These are phyloP conservation scores for Ectropis crepuscularia DNA, from an alignment of 2,888 invertebrate genomes.

Conservation along the genomic window DNA sequence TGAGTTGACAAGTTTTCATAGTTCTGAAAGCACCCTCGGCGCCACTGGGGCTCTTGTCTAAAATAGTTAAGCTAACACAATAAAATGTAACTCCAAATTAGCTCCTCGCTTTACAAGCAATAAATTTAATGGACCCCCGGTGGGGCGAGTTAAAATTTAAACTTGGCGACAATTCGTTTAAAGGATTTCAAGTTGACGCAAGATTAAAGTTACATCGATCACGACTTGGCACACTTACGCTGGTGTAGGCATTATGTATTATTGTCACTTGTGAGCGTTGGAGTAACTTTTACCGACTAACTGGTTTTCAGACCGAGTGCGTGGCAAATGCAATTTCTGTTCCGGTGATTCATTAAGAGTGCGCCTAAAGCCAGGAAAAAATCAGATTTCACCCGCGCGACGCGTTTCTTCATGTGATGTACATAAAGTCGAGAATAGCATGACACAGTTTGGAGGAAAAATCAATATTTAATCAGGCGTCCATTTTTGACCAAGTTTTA, in stretches of 20 bases:
- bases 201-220: slow-evolving; percentile 48
- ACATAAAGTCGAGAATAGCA: no score
- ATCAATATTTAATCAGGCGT: no score
- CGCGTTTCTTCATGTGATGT: no score
- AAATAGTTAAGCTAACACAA: slow-evolving; percentile 80
- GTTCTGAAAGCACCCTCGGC: slow-evolving; percentile 60
- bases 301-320: no score
- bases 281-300: no score
- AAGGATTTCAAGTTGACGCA: slow-evolving; percentile 46
- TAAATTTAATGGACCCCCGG: slow-evolving; percentile 78
- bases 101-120: slow-evolving; percentile 83
- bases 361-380: no score
- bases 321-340: no score
- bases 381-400: no score
- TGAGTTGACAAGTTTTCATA: slow-evolving; percentile 26
- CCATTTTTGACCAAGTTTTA: no score
- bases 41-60: slow-evolving; percentile 58
- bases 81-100: slow-evolving; percentile 82
- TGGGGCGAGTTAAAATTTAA: slow-evolving; percentile 70
- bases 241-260: not conserved
- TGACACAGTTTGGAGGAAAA: no score
- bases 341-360: no score
- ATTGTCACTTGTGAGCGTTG: no score
- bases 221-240: slow-evolving; percentile 15
- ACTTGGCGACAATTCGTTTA: slow-evolving; percentile 75